Evolutionary conservation across 2,888 invertebrate species (phyloP), one percentile per base, ranked within the genome.

Genomic region (Pemphredon lugubris): DNA sequence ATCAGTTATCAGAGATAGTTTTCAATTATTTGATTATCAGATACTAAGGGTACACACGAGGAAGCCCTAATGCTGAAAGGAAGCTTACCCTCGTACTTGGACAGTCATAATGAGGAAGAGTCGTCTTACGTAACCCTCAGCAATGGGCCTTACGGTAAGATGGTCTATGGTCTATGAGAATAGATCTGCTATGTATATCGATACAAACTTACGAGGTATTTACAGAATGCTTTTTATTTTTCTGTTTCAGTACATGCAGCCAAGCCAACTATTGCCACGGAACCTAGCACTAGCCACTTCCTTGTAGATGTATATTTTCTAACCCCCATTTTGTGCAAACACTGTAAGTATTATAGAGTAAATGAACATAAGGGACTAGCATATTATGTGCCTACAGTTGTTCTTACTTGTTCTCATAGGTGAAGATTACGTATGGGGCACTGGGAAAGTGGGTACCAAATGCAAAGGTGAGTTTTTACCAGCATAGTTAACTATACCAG

Each of bases 361-460:
- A 34, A 11, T 2, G 7, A n/a, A n/a, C n/a, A n/a, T n/a, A n/a
- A n/a, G n/a, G n/a, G n/a, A n/a, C n/a, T n/a, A n/a, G n/a, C n/a
- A n/a, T n/a, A n/a, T n/a, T n/a, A 40, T 16, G 5, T 16, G 1
- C 1, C 11, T 26, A 23, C 14, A 18, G 44, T 5, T 16, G 13
- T 32, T 23, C 44, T 21, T 60, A 53, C 69, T 58, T 51, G 59
- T 74, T 61, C 78, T 73, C 79, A 61, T 81, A 92, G 93, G 93
- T 89, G 91, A 91, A 86, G 93, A 93, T 88, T 93, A 92, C 84
- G 92, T 93, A 77, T 93, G 93, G 93, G 93, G 93, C 51, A 90
- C 91, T 64, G 92, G 92, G 61, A 91, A 90, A 85, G 90, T 92
- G 70, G 93, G 93, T 54, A 90, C 91, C 68, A 91, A 92, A 88